Base-by-base conservation (phyloP, 2,113 vertebrate species). In the Rhea pennata region DNA sequence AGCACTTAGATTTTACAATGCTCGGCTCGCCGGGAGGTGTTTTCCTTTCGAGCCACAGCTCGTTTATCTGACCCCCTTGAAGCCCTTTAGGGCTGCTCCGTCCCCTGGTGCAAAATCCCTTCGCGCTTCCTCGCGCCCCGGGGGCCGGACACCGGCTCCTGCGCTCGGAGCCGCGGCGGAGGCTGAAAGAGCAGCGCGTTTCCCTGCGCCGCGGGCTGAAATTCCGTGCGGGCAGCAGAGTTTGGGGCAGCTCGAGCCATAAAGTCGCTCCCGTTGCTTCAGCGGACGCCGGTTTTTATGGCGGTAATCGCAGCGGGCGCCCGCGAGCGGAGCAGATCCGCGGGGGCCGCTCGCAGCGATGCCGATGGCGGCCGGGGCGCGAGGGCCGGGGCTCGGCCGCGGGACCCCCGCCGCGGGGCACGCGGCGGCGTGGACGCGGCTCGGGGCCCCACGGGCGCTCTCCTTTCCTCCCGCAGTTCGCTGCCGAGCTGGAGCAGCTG, bases 401-500 rank as follows among this genome's bases (percentile, higher is more conserved):
- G n/a, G n/a, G n/a, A n/a, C n/a, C n/a, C n/a, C n/a, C n/a, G n/a
- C n/a, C n/a, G n/a, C n/a, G n/a, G n/a, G n/a, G n/a, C n/a, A n/a
- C n/a, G n/a, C n/a, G n/a, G n/a, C n/a, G n/a, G n/a, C n/a, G n/a
- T n/a, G n/a, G n/a, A n/a, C n/a, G n/a, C n/a, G n/a, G n/a, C n/a
- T n/a, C n/a, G n/a, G n/a, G n/a, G n/a, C n/a, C n/a, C n/a, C n/a
- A n/a, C n/a, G n/a, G n/a, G n/a, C n/a, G n/a, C n/a, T 42, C 42
- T 42, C 42, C 10, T 42, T 91, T 75, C 53, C 27, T 9, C 66
- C 93, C 84, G 86, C 58, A 97, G 98, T 98, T 98, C 80, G 78
- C 97, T 66, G 98, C 98, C 19, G 99, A 99, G 91, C 96, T 98
- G 90, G 98, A 99, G 81, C 98, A 99, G 93, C 97, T 99, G 85